Percentiles rank a stretch among this genome's conserved stretches.
These are phyloP conservation scores for Diplosoma virens DNA, from an alignment of 23 tunicate species.

Conservation along the genomic window DNA sequence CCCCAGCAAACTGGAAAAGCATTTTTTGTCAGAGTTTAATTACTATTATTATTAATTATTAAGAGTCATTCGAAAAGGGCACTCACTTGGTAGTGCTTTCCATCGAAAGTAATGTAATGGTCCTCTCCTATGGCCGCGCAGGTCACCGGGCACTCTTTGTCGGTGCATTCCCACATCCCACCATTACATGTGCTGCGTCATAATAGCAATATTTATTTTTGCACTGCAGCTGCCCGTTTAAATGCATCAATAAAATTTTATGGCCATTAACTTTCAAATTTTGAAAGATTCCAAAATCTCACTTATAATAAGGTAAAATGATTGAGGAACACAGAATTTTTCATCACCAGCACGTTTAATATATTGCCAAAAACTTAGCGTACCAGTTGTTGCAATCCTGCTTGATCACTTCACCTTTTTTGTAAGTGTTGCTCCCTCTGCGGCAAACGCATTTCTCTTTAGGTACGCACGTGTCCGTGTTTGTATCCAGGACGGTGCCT, in stretches of 20 bases:
- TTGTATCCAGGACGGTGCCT: constrained; percentile 81
- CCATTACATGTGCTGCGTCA: constrained; percentile 63
- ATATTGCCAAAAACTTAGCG: no score
- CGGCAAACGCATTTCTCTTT: constrained; percentile 66
- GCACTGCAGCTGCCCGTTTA: no score
- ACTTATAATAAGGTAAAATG: no score
- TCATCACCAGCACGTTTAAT: no score
- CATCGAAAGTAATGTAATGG: constrained; percentile 88
- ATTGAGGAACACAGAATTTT: no score
- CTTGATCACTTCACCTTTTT: constrained; percentile 49
- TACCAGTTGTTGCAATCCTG: constrained; percentile 93
- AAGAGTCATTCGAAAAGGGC: no score
- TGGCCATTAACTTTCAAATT: neutral
- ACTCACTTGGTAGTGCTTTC: constrained; percentile 69
- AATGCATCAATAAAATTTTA: neutral
- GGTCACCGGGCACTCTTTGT: constrained; percentile 58
- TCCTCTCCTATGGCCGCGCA: constrained; percentile 88
- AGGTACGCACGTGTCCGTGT: constrained; percentile 46
- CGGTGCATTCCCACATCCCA: constrained; percentile 89
- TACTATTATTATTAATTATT: neutral
- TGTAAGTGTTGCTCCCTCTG: constrained; percentile 44
- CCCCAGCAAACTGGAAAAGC: constrained; percentile 73
- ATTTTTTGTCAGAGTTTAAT: neutral
- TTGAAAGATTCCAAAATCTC: no score
- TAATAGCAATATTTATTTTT: no score